Evolutionary conservation across 2,888 invertebrate species (phyloP).

Genomic region (Helicoverpa assulta): DNA sequence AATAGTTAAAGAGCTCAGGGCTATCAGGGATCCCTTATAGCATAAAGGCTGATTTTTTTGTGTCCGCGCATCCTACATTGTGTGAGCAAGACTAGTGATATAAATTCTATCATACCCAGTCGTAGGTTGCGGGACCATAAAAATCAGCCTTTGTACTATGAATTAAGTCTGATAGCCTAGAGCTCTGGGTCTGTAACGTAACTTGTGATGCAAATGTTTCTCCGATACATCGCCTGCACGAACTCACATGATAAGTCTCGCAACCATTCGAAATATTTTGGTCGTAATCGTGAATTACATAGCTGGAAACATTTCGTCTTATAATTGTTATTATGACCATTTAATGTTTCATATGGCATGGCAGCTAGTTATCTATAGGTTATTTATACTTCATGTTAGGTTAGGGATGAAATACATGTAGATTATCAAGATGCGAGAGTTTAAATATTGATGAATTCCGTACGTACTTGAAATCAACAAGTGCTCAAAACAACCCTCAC

Average conservation of each 20-base stretch:
- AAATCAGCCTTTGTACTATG: neutral
- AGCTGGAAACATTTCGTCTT: slow-evolving; percentile 9
- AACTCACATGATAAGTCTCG: slow-evolving; percentile 5
- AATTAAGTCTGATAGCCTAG: too few species aligned
- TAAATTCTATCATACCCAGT: too few species aligned
- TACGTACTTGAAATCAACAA: slow-evolving; percentile 12
- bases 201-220: slow-evolving; percentile 39
- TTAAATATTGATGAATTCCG: slow-evolving; percentile 4
- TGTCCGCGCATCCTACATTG: too few species aligned
- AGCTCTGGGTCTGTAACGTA: neutral
- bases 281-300: slow-evolving; percentile 5
- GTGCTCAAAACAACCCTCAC: neutral
- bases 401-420: slow-evolving; percentile 14
- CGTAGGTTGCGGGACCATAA: too few species aligned
- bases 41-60: too few species aligned
- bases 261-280: slow-evolving; percentile 21
- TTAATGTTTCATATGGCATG: slow-evolving; percentile 10
- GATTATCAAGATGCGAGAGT: slow-evolving; percentile 23
- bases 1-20: too few species aligned
- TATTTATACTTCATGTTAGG: slow-evolving; percentile 41
- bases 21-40: too few species aligned
- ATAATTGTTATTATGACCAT: slow-evolving; percentile 9
- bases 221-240: slow-evolving; percentile 36
- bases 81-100: too few species aligned
- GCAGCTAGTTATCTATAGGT: slow-evolving; percentile 25